Evolutionary conservation across 2,888 invertebrate genomes (phyloP).

Genomic region (Rhogogaster chlorosoma): DNA sequence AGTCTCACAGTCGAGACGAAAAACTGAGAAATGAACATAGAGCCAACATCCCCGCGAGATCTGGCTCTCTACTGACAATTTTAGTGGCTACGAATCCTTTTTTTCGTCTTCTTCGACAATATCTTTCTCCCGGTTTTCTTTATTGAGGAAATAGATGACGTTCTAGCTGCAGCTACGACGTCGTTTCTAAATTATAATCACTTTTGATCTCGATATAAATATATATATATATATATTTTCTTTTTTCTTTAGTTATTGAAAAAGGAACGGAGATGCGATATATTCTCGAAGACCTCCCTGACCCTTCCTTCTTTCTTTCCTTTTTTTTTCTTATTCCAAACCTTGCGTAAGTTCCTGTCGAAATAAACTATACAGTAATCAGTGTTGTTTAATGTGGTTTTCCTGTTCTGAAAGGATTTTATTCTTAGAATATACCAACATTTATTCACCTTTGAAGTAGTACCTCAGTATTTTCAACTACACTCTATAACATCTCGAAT

Average conservation of each 20-base stretch:
- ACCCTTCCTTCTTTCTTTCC: background rate
- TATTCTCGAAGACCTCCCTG: background rate
- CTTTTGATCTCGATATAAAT: conserved; percentile 17
- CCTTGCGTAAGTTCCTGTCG: background rate
- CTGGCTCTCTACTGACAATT: conserved; percentile 1
- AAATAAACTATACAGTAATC: background rate
- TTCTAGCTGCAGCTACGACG: background rate
- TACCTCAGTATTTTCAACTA: background rate
- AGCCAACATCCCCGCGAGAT: background rate
- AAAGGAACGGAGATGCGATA: background rate
- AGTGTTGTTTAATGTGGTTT: background rate
- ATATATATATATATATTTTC: background rate
- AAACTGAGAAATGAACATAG: background rate
- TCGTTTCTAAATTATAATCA: background rate
- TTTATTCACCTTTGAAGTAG: background rate
- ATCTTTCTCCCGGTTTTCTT: conserved; percentile 2
- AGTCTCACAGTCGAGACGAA: background rate
- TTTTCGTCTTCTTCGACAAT: conserved; percentile 3
- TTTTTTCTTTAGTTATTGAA: background rate
- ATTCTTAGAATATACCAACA: background rate
- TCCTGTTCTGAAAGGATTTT: background rate
- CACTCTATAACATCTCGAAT: too few relatives aligned
- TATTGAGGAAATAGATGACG: conserved; percentile 32
- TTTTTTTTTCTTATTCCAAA: background rate
- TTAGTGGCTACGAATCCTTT: background rate